Evolutionary conservation across 2,888 invertebrate genomes (phyloP).

Genomic region (Thera obeliscata): DNA sequence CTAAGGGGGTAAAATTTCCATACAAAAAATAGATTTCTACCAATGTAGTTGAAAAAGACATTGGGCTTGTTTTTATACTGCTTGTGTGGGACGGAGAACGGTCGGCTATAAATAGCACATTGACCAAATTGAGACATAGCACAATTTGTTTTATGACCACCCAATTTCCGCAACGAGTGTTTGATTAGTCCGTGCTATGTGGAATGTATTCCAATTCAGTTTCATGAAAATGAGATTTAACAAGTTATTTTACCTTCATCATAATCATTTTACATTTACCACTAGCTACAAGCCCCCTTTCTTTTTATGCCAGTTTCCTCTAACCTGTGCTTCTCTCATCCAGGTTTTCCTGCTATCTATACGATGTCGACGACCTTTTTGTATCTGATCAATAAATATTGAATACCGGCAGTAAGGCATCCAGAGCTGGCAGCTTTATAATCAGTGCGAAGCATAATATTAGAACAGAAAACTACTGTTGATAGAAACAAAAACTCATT

Average conservation of each 20-base stretch:
- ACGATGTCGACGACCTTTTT: too few relatives aligned
- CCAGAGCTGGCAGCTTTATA: neutral
- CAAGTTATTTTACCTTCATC: too few relatives aligned
- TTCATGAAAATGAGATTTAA: neutral
- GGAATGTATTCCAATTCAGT: conserved; percentile 18
- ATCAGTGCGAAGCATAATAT: neutral
- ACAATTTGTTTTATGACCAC: conserved; percentile 55
- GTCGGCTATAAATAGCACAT: conserved; percentile 50
- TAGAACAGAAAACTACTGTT: neutral
- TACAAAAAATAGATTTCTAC: neutral
- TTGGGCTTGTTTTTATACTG: neutral
- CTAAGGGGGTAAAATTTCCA: too few relatives aligned
- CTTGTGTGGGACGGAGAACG: neutral
- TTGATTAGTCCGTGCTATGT: conserved; percentile 40
- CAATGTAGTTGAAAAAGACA: neutral
- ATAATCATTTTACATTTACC: too few relatives aligned
- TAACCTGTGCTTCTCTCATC: too few relatives aligned
- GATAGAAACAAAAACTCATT: conserved; percentile 5
- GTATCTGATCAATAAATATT: neutral
- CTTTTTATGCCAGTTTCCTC: too few relatives aligned
- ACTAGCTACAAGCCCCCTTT: too few relatives aligned
- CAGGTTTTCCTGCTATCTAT: too few relatives aligned
- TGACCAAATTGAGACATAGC: conserved; percentile 58
- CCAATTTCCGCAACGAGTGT: conserved; percentile 38
- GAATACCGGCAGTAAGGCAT: too few relatives aligned